phyloP scores from a whole-genome alignment of 2,888 invertebrate genomes.

The Trichacis sp. region DNA sequence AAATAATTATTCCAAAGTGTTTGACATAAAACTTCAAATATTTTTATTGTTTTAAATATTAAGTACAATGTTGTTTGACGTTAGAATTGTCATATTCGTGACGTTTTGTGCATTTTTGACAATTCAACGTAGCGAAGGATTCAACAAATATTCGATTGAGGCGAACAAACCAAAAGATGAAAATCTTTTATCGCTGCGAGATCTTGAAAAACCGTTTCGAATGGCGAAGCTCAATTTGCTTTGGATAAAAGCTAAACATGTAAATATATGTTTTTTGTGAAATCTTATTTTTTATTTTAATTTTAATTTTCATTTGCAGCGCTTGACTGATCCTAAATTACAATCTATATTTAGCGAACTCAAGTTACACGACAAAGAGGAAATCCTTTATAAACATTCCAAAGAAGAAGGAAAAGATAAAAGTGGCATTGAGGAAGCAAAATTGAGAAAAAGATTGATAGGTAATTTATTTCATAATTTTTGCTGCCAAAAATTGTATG shows the following conservation, averaged over 20 bases:
- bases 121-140: conserved; percentile 40
- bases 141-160: conserved; percentile 77
- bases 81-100: conserved; percentile 2
- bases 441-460: conserved; percentile 81
- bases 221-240: conserved; percentile 91
- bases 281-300: too few relatives aligned
- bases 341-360: conserved; percentile 89
- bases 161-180: conserved; percentile 70
- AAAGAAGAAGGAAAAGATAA: conserved; percentile 88
- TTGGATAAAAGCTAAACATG: conserved; percentile 91
- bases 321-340: conserved; percentile 85
- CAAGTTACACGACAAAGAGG: conserved; percentile 93
- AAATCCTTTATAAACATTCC: conserved; percentile 84
- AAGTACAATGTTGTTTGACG: not conserved
- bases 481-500: too few relatives aligned
- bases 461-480: conserved; percentile 65
- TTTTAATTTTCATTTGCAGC: conserved; percentile 71
- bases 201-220: conserved; percentile 85
- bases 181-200: conserved; percentile 72
- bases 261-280: too few relatives aligned
- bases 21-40: too few relatives aligned
- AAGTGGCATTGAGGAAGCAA: conserved; percentile 86
- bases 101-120: conserved; percentile 29
- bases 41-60: too few relatives aligned
- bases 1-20: too few relatives aligned